phyloP scores from a whole-genome alignment of 2,113 vertebrate species.

The Rhabdomys dilectus region DNA sequence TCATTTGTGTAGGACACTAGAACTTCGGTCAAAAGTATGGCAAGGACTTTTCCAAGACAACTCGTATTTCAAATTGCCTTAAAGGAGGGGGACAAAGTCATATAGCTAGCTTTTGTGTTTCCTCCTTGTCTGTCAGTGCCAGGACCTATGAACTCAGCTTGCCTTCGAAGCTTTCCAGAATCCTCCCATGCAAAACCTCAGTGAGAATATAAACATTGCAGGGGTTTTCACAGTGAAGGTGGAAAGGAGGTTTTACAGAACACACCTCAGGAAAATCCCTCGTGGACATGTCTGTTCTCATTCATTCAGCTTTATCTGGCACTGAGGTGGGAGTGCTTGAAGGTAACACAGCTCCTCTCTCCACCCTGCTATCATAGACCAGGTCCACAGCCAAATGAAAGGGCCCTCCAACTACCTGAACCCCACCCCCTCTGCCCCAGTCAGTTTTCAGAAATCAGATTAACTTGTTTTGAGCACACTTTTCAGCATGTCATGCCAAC shows the following conservation, averaged over 20 bases:
- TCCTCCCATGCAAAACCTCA: background rate
- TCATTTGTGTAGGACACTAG: background rate
- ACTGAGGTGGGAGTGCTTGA: background rate
- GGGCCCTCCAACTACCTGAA: conserved; percentile 16
- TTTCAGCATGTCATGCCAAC: background rate
- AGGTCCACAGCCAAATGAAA: conserved; percentile 39
- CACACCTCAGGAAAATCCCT: conserved; percentile 41
- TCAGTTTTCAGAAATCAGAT: background rate
- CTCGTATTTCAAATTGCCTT: background rate
- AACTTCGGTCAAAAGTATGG: conserved; percentile 37
- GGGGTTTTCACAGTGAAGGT: conserved; percentile 32
- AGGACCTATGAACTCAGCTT: background rate
- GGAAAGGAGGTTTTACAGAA: conserved; percentile 68
- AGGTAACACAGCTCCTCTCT: conserved; percentile 1
- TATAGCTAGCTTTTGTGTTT: background rate
- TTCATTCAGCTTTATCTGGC: background rate
- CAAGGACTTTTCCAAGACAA: conserved; percentile 43
- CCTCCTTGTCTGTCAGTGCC: background rate
- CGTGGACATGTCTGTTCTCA: conserved; percentile 54
- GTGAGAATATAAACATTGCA: background rate
- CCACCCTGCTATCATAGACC: background rate
- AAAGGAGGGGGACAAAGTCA: background rate
- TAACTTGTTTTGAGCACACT: background rate
- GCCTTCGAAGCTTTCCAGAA: background rate
- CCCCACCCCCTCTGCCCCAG: background rate